Base-by-base conservation (phyloP, 92 coral and sea anemone species). In the Meandrina meandrites region DNA sequence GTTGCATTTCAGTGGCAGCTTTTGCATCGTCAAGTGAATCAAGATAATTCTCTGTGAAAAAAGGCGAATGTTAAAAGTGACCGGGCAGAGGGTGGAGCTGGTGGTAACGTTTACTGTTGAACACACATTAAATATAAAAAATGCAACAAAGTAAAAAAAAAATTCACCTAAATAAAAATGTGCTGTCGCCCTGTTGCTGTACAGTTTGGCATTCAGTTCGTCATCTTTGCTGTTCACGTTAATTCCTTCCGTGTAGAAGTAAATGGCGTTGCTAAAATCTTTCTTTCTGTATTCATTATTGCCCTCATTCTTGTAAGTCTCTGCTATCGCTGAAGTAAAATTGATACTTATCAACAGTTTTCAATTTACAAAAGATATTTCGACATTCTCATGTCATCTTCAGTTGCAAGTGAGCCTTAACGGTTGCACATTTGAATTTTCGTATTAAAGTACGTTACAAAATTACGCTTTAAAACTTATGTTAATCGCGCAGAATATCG, bases 251-350 rank as follows among this genome's bases (percentile, higher is more conserved):
- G 68, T 60, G 68, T 60, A 60, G 12, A 60, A 60, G 68, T 60
- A 60, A 22, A 60, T 24, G 30, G 68, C 71, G 4, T 28, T 28
- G 13, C 16, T 9, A 27, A 66, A 66, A 31, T 69, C 74, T 69
- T 69, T 28, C 21, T 69, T 69, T 16, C 74, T 69, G 74, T 69
- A 69, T 32, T 69, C 74, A 28, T 69, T 40, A 69, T 69, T 69
- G 36, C 74, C 74, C 30, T 69, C 34, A 13, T 31, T 32, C 68
- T 12, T 69, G 74, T 31, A 69, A 30, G 30, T 5, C 19, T 69
- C 36, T 69, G 74, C 74, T 69, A 60, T 60, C 19, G 68, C 68
- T 60, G 16, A 50, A 50, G 4, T 21, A 24, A 60, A 60, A 60
- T 6, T 1, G 22, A 60, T 60, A 0, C 45, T 2, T 40, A 40